Evolutionary conservation across 2,113 vertebrate species (phyloP), one percentile per base, ranked within the genome.

Genomic region (Apteryx mantelli): DNA sequence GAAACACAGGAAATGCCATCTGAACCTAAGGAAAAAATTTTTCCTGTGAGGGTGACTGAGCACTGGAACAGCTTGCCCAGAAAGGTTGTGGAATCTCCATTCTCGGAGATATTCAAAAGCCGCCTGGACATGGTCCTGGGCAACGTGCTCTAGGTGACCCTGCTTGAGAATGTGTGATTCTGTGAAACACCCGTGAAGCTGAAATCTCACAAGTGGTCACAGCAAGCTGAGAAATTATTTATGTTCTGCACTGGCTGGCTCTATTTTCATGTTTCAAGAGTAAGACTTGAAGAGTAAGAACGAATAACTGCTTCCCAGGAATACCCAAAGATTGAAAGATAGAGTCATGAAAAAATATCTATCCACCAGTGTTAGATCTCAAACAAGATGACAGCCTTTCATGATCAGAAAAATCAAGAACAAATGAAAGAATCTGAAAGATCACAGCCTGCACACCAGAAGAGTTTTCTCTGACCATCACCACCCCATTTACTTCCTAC

Each of bases 341-440:
- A 34, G 36, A 88, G 52, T 68, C 68, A 91, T 36, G 32, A 81
- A 90, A 93, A 50, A 81, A 1, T 64, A 91, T 55, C 82, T 46
- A 84, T 38, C 60, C 61, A 83, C 25, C 32, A 87, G n/a, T 20
- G 71, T 26, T 53, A 91, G 44, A 96, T 60, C 89, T 86, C 87
- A 96, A 94, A 86, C 22, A 70, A 81, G 68, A 94, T 61, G 78
- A 94, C 79, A 83, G 90, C 44, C 79, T 95, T 94, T 94, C 86
- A 81, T 64, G 63, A 80, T 77, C 24, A 88, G n/a, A 85, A 50
- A 63, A 76, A 96, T 82, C 79, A 90, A 82, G 71, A 93, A 85
- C 55, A 96, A 90, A 93, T 94, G 82, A 95, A 96, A 91, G 50
- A 89, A 89, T 53, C 56, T 68, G 75, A 74, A 89, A 90, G 76